Base-by-base conservation (phyloP, 2,113 vertebrate genomes). In the Himantopus leucocephalus region DNA sequence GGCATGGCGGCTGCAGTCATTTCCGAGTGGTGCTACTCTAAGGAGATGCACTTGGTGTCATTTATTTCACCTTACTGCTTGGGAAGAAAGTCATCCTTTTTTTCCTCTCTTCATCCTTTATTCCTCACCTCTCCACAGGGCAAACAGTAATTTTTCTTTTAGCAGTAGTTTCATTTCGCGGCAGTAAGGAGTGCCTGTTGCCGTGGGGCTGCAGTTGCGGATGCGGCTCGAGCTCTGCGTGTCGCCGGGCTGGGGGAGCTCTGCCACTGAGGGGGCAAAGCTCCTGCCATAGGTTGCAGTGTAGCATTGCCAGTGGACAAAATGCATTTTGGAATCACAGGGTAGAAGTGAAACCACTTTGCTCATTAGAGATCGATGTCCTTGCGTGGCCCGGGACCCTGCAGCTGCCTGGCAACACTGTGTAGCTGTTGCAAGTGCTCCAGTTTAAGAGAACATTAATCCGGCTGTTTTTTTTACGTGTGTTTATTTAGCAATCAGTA, bases 161-260 rank as follows among this genome's bases (percentile, higher is more conserved):
- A 64, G 29, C 13, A 1, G 1, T 5, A 11, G 14, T 16, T 86
- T 80, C 32, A 34, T 74, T 70, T 43, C 37, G 13, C 1, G 4
- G 10, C 24, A 32, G 19, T 26, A 18, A 58, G 29, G 63, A 80
- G 73, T 5, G 35, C 6, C 47, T 41, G 8, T 37, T 84, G 30
- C 50, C 0, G 0, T 1, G 2, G n/a, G 50, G 21, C 39, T 66
- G 72, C 39, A 41, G 14, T 10, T 77, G 43, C 0, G 3, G 34
- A 14, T 56, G 35, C 2, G 1, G 10, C 41, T 76, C 1, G 0
- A 81, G 24, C 11, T 43, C 21, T 41, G 24, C 8, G 0, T 23
- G 22, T 29, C 2, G 1, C 59, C 21, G 8, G 48, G 34, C 43
- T 60, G 24, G 24, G 35, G 30, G 11, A 76, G 53, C 34, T 60